phyloP scores from a whole-genome alignment of 2,888 invertebrate genomes.

The Copidosoma aretas region DNA sequence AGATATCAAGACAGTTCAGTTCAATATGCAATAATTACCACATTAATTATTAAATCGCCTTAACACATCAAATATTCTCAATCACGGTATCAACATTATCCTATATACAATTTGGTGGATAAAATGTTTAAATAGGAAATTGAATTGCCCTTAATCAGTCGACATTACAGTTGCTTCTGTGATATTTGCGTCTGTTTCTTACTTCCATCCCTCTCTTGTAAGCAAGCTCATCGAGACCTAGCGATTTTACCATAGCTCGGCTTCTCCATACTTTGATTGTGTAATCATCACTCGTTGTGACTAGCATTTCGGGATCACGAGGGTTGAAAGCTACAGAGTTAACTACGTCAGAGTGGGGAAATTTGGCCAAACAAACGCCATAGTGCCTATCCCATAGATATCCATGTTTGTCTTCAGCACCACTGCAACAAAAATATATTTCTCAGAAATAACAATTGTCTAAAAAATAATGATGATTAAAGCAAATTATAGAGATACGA shows the following conservation, averaged over 20 bases:
- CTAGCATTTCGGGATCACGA: conserved; percentile 78
- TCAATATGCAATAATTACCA: conserved; percentile 5
- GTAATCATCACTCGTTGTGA: conserved; percentile 83
- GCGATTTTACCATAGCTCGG: conserved; percentile 62
- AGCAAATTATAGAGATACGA: conserved; percentile 7
- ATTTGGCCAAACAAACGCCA: conserved; percentile 76
- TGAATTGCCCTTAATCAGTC: conserved; percentile 59
- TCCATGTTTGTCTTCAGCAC: conserved; percentile 83
- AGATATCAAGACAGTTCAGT: conserved; percentile 20
- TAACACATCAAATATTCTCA: conserved; percentile 22
- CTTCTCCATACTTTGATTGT: conserved; percentile 73
- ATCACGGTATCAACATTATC: conserved; percentile 5
- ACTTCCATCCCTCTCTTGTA: conserved; percentile 64
- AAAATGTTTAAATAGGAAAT: conserved; percentile 56
- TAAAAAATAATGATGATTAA: conserved; percentile 17
- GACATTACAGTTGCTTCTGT: conserved; percentile 54
- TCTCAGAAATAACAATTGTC: conserved; percentile 15
- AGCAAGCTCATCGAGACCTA: conserved; percentile 61
- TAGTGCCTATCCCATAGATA: conserved; percentile 88
- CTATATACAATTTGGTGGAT: conserved; percentile 27
- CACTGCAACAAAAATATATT: conserved; percentile 65
- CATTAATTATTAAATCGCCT: conserved; percentile 6
- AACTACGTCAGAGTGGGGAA: conserved; percentile 80
- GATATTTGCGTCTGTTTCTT: conserved; percentile 55
- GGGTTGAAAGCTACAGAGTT: conserved; percentile 88